These are phyloP conservation scores for Drosophila dives DNA, from an alignment of 2,888 invertebrate genomes.

Conservation along the genomic window DNA sequence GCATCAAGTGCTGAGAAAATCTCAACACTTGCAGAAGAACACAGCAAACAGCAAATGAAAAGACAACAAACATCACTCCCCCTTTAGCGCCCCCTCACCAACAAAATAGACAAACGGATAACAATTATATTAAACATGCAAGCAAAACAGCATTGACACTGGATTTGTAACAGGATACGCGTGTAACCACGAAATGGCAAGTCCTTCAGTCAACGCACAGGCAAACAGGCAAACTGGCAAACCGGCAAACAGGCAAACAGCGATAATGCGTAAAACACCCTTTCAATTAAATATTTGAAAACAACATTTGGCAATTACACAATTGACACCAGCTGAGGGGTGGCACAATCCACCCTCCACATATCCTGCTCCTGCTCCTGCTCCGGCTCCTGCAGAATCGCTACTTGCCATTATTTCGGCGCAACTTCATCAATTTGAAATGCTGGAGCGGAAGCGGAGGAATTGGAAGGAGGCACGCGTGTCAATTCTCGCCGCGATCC, in stretches of 20 bases:
- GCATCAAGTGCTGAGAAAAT: slow-evolving; percentile 61
- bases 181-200: slow-evolving; percentile 82
- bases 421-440: slow-evolving; percentile 83
- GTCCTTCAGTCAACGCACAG: slow-evolving; percentile 25
- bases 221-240: neutral
- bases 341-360: slow-evolving; percentile 25
- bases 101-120: slow-evolving; percentile 64
- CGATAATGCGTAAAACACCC: slow-evolving; percentile 73
- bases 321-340: slow-evolving; percentile 73
- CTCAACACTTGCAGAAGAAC: slow-evolving; percentile 60
- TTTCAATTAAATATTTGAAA: slow-evolving; percentile 82
- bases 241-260: slow-evolving; percentile 14
- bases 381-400: neutral
- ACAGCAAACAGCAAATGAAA: slow-evolving; percentile 18
- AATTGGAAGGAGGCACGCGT: slow-evolving; percentile 67
- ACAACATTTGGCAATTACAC: slow-evolving; percentile 83
- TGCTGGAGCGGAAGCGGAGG: slow-evolving; percentile 51
- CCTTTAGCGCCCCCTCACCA: neutral
- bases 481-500: slow-evolving; percentile 61
- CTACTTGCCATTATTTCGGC: slow-evolving; percentile 18
- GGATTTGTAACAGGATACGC: slow-evolving; percentile 85
- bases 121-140: slow-evolving; percentile 79
- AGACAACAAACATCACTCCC: slow-evolving; percentile 15
- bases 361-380: neutral
- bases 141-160: slow-evolving; percentile 70